Evolutionary conservation across 2,888 invertebrate genomes (phyloP).

Genomic region (Philonicus albiceps): DNA sequence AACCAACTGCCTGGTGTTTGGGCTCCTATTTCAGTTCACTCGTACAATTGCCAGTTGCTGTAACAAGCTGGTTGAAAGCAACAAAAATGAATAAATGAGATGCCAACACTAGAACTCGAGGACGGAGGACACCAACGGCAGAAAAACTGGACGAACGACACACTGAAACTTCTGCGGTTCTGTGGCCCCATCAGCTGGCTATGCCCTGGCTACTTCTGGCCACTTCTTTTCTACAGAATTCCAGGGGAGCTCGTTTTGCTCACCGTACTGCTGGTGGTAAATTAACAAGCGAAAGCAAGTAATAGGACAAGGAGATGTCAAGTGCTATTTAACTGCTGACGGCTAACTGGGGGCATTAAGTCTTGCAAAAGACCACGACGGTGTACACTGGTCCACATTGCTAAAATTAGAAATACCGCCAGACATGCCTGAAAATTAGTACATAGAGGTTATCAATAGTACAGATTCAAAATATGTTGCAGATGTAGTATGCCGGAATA

Average conservation of each 20-base stretch:
- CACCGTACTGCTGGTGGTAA: slow-evolving; percentile 6
- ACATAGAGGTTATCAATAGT: not conserved
- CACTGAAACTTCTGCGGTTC: slow-evolving; percentile 3
- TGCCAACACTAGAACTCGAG: slow-evolving; percentile 35
- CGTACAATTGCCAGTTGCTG: slow-evolving; percentile 33
- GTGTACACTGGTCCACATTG: not conserved
- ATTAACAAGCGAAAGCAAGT: slow-evolving; percentile 36
- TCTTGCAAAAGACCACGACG: not conserved
- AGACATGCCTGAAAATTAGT: not conserved
- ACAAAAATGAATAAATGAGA: slow-evolving; percentile 33
- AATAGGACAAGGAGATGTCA: slow-evolving; percentile 19
- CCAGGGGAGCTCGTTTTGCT: not conserved
- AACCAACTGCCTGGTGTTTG: slow-evolving; percentile 4
- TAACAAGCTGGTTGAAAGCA: slow-evolving; percentile 19
- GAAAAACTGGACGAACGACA: slow-evolving; percentile 40
- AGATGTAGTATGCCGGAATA: too few species aligned
- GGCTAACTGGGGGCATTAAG: not conserved
- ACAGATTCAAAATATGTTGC: too few species aligned
- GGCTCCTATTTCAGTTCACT: slow-evolving; percentile 34
- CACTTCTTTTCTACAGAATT: slow-evolving; percentile 27
- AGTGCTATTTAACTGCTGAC: slow-evolving; percentile 8
- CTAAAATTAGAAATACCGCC: not conserved
- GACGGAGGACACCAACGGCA: slow-evolving; percentile 16
- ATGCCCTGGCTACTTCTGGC: not conserved
- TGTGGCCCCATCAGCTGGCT: slow-evolving; percentile 1